phyloP scores from a whole-genome alignment of 2,888 invertebrate species.

The Drosophila eohydei region DNA sequence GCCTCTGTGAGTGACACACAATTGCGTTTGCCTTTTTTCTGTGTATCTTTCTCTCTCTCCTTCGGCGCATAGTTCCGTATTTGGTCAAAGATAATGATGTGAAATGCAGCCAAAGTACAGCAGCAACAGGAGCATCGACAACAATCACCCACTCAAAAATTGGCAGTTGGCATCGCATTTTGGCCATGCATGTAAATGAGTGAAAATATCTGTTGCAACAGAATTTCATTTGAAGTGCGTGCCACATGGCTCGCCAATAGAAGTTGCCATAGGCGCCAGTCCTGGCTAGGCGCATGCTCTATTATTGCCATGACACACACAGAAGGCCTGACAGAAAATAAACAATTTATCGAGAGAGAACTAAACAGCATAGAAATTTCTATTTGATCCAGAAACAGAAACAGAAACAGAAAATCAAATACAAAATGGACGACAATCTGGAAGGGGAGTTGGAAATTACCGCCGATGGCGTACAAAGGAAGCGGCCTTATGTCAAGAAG shows the following conservation, averaged over 20 bases:
- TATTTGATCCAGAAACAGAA: slow-evolving; percentile 1
- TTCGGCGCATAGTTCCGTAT: slow-evolving; percentile 71
- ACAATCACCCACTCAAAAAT: slow-evolving; percentile 81
- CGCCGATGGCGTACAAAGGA: slow-evolving; percentile 25
- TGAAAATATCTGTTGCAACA: slow-evolving; percentile 71
- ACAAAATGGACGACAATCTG: slow-evolving; percentile 45
- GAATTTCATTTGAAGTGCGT: slow-evolving; percentile 62
- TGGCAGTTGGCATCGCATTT: slow-evolving; percentile 30
- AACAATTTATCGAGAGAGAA: slow-evolving; percentile 7
- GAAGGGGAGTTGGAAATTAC: slow-evolving; percentile 7
- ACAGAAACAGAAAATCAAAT: not conserved
- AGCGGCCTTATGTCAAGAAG: slow-evolving; percentile 53
- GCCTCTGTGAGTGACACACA: slow-evolving; percentile 75
- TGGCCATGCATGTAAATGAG: slow-evolving; percentile 72
- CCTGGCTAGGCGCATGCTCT: slow-evolving; percentile 42
- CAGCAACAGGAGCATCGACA: slow-evolving; percentile 44
- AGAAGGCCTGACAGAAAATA: slow-evolving; percentile 1
- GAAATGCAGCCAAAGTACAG: slow-evolving; percentile 59
- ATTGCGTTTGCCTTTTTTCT: slow-evolving; percentile 61
- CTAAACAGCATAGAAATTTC: not conserved
- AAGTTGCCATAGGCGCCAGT: slow-evolving; percentile 42
- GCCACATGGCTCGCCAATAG: not conserved
- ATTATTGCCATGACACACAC: slow-evolving; percentile 39
- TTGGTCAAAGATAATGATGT: slow-evolving; percentile 80
- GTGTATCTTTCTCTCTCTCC: not conserved